Conservation (phyloP, 2,113 vertebrate genomes). For the Brachypodius melanocephalos region DNA sequence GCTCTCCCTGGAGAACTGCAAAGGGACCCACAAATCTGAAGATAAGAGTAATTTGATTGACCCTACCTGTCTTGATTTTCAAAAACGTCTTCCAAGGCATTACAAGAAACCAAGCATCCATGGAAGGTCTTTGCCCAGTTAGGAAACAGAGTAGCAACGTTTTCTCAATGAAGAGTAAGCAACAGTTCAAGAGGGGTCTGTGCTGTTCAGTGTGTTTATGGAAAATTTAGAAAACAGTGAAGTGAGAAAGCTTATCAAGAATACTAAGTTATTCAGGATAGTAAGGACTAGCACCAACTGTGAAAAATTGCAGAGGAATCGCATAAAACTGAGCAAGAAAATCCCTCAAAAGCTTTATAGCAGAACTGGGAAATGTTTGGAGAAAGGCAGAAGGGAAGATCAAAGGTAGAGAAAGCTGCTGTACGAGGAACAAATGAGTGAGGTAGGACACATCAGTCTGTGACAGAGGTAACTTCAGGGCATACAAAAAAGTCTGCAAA, state of each 20-base stretch:
- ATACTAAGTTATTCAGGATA: neutral
- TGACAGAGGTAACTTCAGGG: neutral
- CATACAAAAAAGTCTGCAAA: neutral
- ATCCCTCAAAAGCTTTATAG: neutral
- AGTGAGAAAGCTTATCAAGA: neutral
- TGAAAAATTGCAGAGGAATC: neutral
- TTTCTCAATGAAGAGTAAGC: neutral
- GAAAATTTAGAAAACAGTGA: neutral
- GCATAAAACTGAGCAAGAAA: neutral
- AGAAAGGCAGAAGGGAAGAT: neutral
- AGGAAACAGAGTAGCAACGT: neutral
- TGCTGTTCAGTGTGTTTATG: neutral
- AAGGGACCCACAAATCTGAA: neutral
- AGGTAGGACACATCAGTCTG: neutral
- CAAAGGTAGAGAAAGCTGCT: neutral
- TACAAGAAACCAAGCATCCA: neutral
- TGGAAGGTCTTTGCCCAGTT: neutral
- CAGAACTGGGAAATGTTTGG: neutral
- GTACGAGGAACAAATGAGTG: neutral
- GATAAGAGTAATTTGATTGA: neutral
- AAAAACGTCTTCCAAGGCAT: neutral
- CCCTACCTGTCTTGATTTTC: neutral
- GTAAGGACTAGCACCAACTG: neutral
- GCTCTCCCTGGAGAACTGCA: neutral
- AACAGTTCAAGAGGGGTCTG: neutral